Conservation (phyloP, 2,888 invertebrate species). For the Esperia sulphurella region DNA sequence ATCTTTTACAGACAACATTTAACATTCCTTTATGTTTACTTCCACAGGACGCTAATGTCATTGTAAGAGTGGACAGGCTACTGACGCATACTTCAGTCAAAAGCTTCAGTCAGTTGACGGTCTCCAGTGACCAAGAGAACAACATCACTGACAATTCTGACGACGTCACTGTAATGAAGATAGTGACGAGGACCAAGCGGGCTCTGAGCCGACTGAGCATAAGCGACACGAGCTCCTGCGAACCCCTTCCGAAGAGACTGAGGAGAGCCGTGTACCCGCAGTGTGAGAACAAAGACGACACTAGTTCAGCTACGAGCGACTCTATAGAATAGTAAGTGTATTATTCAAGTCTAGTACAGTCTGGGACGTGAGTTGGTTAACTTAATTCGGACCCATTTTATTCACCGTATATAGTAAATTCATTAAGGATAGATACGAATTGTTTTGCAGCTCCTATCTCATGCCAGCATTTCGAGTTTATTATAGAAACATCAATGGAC, state of each 20-base stretch:
- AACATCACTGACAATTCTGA: slow-evolving; percentile 24
- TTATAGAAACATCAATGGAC: too few relatives aligned
- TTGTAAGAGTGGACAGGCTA: slow-evolving; percentile 55
- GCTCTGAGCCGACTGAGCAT: slow-evolving; percentile 32
- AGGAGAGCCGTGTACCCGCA: slow-evolving; percentile 25
- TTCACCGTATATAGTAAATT: too few relatives aligned
- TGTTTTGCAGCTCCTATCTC: too few relatives aligned
- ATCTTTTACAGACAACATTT: too few relatives aligned
- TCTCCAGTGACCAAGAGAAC: slow-evolving; percentile 22
- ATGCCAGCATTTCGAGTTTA: too few relatives aligned
- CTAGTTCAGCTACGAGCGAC: slow-evolving; percentile 50
- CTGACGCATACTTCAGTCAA: slow-evolving; percentile 37
- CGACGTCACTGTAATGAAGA: slow-evolving; percentile 36
- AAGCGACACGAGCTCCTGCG: slow-evolving; percentile 50
- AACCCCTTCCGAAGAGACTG: slow-evolving; percentile 58
- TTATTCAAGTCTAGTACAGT: neutral
- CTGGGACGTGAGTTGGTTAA: neutral
- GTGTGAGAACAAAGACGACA: slow-evolving; percentile 39
- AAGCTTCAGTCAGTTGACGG: slow-evolving; percentile 32
- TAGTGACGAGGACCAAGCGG: slow-evolving; percentile 48
- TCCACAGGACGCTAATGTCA: slow-evolving; percentile 53
- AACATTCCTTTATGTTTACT: neutral
- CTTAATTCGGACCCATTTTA: too few relatives aligned
- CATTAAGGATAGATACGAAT: too few relatives aligned
- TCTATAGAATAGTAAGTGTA: slow-evolving; percentile 33